Conservation (phyloP, 2,888 invertebrate genomes). For the Drosophila monieri region DNA sequence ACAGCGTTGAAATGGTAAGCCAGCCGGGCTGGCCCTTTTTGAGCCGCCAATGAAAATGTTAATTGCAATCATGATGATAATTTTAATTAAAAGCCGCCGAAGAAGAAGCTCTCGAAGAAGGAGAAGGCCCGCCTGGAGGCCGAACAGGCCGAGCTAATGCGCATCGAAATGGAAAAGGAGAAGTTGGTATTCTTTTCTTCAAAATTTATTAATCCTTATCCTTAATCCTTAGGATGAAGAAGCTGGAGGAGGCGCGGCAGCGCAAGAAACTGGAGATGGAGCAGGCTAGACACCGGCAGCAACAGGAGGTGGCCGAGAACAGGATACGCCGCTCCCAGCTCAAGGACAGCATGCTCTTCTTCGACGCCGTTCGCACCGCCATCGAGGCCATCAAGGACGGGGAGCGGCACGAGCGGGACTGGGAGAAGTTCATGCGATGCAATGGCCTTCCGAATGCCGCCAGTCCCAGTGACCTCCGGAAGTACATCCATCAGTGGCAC, state of each 20-base stretch:
- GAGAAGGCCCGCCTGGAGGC: conserved; percentile 83
- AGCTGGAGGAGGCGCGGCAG: conserved; percentile 83
- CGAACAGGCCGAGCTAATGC: conserved; percentile 83
- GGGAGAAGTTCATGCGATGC: conserved; percentile 84
- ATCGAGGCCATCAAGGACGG: conserved; percentile 79
- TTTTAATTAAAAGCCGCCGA: conserved; percentile 74
- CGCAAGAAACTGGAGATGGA: conserved; percentile 82
- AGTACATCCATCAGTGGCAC: conserved; percentile 83
- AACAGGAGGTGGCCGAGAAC: conserved; percentile 83
- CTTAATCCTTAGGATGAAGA: conserved; percentile 70
- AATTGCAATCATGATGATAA: conserved; percentile 8
- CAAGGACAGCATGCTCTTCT: conserved; percentile 81
- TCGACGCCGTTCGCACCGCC: conserved; percentile 71
- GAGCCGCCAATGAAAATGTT: neutral
- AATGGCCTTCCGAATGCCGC: conserved; percentile 83
- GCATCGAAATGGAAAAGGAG: conserved; percentile 84
- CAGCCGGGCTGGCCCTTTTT: neutral
- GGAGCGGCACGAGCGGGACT: conserved; percentile 78
- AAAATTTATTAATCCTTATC: neutral
- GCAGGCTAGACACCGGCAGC: conserved; percentile 82
- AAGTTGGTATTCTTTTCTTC: conserved; percentile 67
- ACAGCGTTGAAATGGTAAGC: neutral
- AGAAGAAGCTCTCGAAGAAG: conserved; percentile 84
- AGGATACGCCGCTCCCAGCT: conserved; percentile 81
- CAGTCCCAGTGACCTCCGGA: conserved; percentile 83